phyloP scores from a whole-genome alignment of 2,888 invertebrate genomes.

The Drosophila demipolita region DNA sequence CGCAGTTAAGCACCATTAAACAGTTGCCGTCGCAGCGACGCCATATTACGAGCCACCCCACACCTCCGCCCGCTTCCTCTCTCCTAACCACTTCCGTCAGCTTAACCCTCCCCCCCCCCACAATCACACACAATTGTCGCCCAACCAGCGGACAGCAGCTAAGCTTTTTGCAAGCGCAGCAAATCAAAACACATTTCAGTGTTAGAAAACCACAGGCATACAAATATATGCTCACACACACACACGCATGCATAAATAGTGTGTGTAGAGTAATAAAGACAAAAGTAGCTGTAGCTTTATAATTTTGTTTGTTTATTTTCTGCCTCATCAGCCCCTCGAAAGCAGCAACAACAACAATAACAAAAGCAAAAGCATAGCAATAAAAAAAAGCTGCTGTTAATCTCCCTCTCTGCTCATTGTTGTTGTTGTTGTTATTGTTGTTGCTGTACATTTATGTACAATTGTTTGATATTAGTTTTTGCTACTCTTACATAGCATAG shows the following conservation, averaged over 20 bases:
- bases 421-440: conserved; percentile 27
- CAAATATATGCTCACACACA: conserved; percentile 12
- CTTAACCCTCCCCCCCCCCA: background rate
- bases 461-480: conserved; percentile 42
- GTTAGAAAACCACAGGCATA: conserved; percentile 44
- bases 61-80: conserved; percentile 14
- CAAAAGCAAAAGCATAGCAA: conserved; percentile 41
- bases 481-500: conserved; percentile 53
- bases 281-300: conserved; percentile 45
- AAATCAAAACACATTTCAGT: conserved; percentile 80
- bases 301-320: conserved; percentile 41
- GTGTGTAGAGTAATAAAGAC: conserved; percentile 49
- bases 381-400: conserved; percentile 26
- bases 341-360: conserved; percentile 31
- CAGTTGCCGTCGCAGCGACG: conserved; percentile 64
- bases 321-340: conserved; percentile 60
- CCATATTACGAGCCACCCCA: conserved; percentile 61
- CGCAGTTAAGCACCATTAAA: conserved; percentile 75
- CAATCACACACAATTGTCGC: conserved; percentile 36
- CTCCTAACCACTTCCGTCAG: background rate
- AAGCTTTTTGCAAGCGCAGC: conserved; percentile 78
- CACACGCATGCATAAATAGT: conserved; percentile 1
- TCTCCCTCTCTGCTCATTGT: conserved; percentile 19
- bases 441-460: conserved; percentile 31
- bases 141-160: conserved; percentile 74